Conservation (phyloP, 2,888 invertebrate genomes). For the Helleia helle region DNA sequence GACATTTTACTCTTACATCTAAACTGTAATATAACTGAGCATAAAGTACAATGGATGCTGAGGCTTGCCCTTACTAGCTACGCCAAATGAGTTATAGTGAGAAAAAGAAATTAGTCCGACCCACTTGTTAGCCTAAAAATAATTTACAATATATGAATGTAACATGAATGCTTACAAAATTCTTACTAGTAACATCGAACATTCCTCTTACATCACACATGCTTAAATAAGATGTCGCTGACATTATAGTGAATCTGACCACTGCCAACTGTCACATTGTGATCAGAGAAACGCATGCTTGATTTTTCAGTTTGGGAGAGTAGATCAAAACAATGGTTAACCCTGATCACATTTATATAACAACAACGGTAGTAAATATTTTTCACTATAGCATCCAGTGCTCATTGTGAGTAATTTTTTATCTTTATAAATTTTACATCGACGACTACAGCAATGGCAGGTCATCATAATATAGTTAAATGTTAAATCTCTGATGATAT, state of each 20-base stretch:
- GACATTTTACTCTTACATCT: slow-evolving; percentile 35
- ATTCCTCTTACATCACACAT: slow-evolving; percentile 6
- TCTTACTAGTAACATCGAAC: slow-evolving; percentile 20
- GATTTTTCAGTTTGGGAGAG: too few species aligned
- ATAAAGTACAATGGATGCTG: slow-evolving; percentile 51
- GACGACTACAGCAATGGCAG: slow-evolving; percentile 1
- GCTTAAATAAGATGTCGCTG: background rate
- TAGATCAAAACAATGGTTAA: too few species aligned
- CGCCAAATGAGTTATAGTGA: slow-evolving; percentile 32
- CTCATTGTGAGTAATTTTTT: background rate
- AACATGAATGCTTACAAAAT: slow-evolving; percentile 54
- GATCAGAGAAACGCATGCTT: too few species aligned
- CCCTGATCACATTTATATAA: too few species aligned
- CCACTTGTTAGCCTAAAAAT: slow-evolving; percentile 48
- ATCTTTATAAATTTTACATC: background rate
- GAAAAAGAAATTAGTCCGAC: slow-evolving; percentile 28
- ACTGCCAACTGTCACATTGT: background rate
- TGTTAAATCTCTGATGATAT: slow-evolving; percentile 1
- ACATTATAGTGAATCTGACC: background rate
- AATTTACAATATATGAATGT: slow-evolving; percentile 62
- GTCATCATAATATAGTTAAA: background rate
- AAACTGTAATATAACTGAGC: slow-evolving; percentile 56
- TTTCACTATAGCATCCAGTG: slow-evolving; percentile 4
- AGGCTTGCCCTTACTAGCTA: slow-evolving; percentile 26
- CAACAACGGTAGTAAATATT: background rate